A percentile compares a stretch with the other conserved stretches of the same genome.
Conservation (phyloP, 2,797 vertebrate species). For the Hipposideros larvatus region DNA sequence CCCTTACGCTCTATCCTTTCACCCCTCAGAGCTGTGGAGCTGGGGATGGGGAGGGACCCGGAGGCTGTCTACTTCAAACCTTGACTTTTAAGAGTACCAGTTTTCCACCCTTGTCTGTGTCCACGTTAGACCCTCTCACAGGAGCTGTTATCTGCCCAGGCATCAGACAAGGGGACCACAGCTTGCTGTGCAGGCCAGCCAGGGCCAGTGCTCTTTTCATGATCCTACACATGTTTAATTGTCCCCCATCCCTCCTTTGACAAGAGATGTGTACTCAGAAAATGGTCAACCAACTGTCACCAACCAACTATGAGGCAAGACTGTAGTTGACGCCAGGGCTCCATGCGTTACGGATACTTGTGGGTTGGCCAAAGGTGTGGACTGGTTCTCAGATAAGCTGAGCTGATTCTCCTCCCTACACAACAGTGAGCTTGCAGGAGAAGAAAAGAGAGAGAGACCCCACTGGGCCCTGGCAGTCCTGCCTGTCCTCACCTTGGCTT, state of each 20-base stretch:
- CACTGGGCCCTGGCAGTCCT: background rate
- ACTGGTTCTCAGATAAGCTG: background rate
- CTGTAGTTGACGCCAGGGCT: background rate
- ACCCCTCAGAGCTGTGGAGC: background rate
- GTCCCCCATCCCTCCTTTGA: background rate
- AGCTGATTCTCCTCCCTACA: background rate
- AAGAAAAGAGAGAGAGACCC: background rate
- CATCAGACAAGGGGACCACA: background rate
- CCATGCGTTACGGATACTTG: background rate
- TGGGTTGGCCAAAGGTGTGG: background rate
- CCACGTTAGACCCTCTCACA: fast-evolving
- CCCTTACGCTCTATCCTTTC: background rate
- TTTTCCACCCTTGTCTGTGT: background rate
- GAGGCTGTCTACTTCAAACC: background rate
- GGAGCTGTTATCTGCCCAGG: background rate
- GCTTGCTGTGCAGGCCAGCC: background rate
- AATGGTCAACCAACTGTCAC: background rate
- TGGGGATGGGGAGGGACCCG: background rate
- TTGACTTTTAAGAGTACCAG: background rate
- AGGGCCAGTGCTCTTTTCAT: background rate
- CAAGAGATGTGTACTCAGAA: background rate
- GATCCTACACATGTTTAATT: background rate
- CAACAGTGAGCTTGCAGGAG: background rate
- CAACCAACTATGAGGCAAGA: background rate
- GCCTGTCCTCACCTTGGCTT: conserved; percentile 58